Base-by-base conservation (phyloP, 2,113 vertebrate species). In the Miniopterus natalensis region DNA sequence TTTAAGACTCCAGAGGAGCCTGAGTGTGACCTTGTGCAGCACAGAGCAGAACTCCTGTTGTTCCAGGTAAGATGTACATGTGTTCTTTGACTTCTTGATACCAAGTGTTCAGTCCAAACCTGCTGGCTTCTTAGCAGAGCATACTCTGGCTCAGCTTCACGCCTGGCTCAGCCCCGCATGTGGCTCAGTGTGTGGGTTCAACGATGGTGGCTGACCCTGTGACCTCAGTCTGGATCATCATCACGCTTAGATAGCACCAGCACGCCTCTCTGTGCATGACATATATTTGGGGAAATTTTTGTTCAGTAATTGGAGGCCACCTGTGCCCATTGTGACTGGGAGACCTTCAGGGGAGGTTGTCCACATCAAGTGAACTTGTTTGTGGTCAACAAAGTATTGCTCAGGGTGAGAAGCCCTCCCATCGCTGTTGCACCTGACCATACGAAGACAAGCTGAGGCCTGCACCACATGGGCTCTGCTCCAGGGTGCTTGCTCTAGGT, bases 401-500 rank as follows among this genome's bases (percentile, higher is more conserved):
- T 40, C 3, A 18, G 61, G 63, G 11, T 57, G 20, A 66, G 23
- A 9, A 31, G 25, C 4, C 11, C 79, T 51, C 36, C 15, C 4
- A 1, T 0, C 2, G 42, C 25, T 11, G 7, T 1, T 25, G n/a
- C 36, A 1, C 70, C 29, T 47, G 29, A 1, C 12, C 40, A 5
- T 4, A 3, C 31, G 25, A 61, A 40, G 15, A 2, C 11, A 1
- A 13, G 29, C 47, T 17, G 23, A 25, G 51, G 70, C 23, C 1
- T 11, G n/a, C 5, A 40, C 36, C 0, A 11, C 6, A 59, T 51
- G 8, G 61, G 25, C 70, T 31, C 36, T 63, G 5, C 21, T 42
- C 61, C 79, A 0, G 4, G 14, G 23, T 0, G 0, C 15, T 57
- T 12, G 21, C 10, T 17, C 0, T 2, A 0, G 8, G 36, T 47